These are phyloP conservation scores for Allolobophora icterica DNA, from an alignment of 2,888 invertebrate species.

Conservation along the genomic window DNA sequence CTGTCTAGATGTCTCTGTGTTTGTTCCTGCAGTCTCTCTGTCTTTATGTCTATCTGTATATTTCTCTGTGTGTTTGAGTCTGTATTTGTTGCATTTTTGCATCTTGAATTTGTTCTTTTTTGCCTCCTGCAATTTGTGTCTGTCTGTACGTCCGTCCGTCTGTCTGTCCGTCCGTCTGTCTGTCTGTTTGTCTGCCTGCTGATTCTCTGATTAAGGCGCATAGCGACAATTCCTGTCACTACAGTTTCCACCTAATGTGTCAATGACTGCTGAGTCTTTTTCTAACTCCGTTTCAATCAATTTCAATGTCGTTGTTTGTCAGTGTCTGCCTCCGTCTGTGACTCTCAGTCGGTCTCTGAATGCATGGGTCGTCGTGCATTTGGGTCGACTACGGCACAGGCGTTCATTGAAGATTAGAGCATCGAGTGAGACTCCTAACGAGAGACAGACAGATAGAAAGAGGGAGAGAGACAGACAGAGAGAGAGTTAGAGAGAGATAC, in stretches of 20 bases:
- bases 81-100: too few relatives aligned
- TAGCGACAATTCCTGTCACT: background rate
- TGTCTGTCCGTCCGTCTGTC: background rate
- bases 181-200: background rate
- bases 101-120: too few relatives aligned
- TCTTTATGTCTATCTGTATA: too few relatives aligned
- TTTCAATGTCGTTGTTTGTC: background rate
- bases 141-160: background rate
- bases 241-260: background rate
- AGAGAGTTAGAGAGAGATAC: background rate
- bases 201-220: background rate
- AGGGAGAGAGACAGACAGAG: background rate
- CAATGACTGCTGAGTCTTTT: background rate
- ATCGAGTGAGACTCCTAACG: background rate
- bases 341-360: too few relatives aligned
- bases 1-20: too few relatives aligned
- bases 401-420: too few relatives aligned
- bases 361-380: too few relatives aligned
- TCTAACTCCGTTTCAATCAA: background rate
- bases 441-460: background rate
- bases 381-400: too few relatives aligned
- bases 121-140: background rate
- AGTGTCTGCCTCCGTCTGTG: too few relatives aligned
- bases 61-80: too few relatives aligned
- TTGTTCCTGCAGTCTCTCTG: too few relatives aligned